Evolutionary conservation across 2,797 vertebrate species (phyloP).

Genomic region (Dendrocincla fuliginosa): DNA sequence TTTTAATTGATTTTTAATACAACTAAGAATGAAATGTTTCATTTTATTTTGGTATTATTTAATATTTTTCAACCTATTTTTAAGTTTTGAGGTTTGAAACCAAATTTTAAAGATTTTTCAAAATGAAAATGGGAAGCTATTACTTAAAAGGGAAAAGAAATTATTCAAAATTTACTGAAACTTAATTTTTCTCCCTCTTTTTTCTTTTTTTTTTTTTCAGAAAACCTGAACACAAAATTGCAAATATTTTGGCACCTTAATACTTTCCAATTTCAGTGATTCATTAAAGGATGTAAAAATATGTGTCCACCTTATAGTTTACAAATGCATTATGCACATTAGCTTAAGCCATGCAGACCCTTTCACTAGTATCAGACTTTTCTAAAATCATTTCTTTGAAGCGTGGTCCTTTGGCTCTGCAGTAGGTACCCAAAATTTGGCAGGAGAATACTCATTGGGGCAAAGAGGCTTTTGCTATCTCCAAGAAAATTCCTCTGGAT

Average conservation of each 20-base stretch:
- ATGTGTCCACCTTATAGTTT: neutral
- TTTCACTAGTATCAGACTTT: neutral
- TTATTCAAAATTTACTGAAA: neutral
- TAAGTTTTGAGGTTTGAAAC: neutral
- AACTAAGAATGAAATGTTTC: neutral
- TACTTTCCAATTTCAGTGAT: neutral
- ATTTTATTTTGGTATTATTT: neutral
- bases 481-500: neutral
- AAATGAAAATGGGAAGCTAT: neutral
- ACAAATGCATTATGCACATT: neutral
- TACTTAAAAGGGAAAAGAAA: neutral
- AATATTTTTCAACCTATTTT: neutral
- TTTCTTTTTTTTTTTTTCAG: neutral
- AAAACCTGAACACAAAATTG: neutral
- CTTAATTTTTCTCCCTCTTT: rapidly evolving
- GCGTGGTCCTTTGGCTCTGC: neutral
- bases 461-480: neutral
- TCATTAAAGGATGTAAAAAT: neutral
- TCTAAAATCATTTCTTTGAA: neutral
- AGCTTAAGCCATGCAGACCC: neutral
- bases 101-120: neutral
- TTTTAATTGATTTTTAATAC: neutral
- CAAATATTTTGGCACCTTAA: rapidly evolving
- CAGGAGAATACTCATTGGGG: neutral
- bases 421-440: neutral